These are phyloP conservation scores for Falco concolor DNA, from an alignment of 2,797 vertebrate species.

Conservation along the genomic window DNA sequence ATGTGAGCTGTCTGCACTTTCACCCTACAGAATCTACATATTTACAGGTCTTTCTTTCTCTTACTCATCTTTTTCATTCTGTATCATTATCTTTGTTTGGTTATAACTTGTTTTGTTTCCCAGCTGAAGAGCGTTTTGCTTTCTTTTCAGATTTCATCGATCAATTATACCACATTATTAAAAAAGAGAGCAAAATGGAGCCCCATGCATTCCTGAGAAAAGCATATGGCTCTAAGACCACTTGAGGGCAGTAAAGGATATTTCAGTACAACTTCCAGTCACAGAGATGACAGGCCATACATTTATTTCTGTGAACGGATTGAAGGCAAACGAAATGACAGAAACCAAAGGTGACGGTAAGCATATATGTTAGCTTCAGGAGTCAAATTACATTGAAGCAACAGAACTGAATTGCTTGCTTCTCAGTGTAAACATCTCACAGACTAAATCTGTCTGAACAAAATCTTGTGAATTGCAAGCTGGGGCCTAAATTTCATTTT, in stretches of 20 bases:
- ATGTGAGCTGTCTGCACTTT: not conserved
- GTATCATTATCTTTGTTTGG: not conserved
- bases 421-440: not conserved
- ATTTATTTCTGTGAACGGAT: not conserved
- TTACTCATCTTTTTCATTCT: not conserved
- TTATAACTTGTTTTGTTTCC: not conserved
- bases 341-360: not conserved
- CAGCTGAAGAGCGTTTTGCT: not conserved
- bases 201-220: not conserved
- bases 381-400: not conserved
- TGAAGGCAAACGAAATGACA: not conserved
- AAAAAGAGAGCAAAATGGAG: not conserved
- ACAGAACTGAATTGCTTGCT: not conserved
- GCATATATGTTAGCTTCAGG: not conserved
- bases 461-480: not conserved
- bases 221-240: not conserved
- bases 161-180: not conserved
- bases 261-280: not conserved
- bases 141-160: not conserved
- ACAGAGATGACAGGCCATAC: not conserved
- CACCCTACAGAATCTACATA: not conserved
- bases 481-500: not conserved
- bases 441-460: not conserved
- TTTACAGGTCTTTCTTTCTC: not conserved
- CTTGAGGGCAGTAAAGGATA: conserved; percentile 34